These are phyloP conservation scores for Cryptus viduatorius DNA, from an alignment of 2,888 invertebrate species.

Conservation along the genomic window DNA sequence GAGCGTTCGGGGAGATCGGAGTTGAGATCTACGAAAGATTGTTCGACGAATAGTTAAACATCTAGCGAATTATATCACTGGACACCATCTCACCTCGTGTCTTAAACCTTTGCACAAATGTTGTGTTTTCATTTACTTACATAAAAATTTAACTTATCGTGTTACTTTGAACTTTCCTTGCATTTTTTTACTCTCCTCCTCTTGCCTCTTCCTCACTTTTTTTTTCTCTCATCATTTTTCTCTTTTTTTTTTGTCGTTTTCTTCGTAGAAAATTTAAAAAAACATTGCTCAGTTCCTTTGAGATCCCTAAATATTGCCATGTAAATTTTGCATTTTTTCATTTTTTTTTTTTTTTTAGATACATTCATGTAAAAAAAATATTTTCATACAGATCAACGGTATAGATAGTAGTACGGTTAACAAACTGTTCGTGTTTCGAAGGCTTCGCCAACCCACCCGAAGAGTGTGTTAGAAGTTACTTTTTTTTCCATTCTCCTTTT, in stretches of 20 bases:
- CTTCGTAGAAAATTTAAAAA: conserved; percentile 70
- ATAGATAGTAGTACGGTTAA: conserved; percentile 66
- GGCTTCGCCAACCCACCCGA: conserved; percentile 50
- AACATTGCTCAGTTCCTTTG: conserved; percentile 68
- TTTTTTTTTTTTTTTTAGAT: conserved; percentile 51
- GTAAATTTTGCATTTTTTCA: conserved; percentile 38
- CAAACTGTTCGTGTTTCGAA: conserved; percentile 58
- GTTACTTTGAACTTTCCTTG: conserved; percentile 72
- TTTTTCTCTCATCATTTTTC: conserved; percentile 6
- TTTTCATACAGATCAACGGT: conserved; percentile 70
- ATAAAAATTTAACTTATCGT: conserved; percentile 70
- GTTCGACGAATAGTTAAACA: conserved; percentile 55
- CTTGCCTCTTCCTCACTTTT: too few species aligned
- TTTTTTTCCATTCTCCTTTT: conserved; percentile 40
- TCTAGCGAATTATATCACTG: conserved; percentile 68
- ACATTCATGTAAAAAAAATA: conserved; percentile 73
- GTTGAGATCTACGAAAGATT: conserved; percentile 50
- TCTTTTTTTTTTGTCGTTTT: conserved; percentile 40
- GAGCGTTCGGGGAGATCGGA: conserved; percentile 56
- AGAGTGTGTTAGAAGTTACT: conserved; percentile 59
- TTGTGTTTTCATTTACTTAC: conserved; percentile 54
- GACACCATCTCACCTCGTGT: conserved; percentile 63
- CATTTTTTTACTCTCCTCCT: conserved; percentile 18
- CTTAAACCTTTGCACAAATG: conserved; percentile 66
- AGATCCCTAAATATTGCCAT: conserved; percentile 71